Evolutionary conservation across 2,888 invertebrate genomes (phyloP), one percentile per base, ranked within the genome.

Genomic region (Melipona bicolor): DNA sequence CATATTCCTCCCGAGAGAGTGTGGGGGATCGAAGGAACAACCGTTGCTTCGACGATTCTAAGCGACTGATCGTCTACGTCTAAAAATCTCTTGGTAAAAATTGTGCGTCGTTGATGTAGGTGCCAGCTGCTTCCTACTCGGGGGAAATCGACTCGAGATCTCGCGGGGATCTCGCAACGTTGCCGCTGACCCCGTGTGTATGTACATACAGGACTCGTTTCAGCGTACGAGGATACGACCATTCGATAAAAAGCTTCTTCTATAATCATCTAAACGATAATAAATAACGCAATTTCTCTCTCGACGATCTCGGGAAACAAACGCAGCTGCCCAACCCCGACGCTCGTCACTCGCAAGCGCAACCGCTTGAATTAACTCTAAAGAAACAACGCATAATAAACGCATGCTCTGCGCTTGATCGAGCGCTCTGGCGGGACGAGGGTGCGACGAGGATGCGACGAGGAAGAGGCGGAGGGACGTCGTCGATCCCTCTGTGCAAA

Each of bases 1-100:
- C 52, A 56, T 13, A 74, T 89, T 89, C 89, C 81, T 88, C 89
- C 88, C 88, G 73, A 68, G 27, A 56, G 49, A 32, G 4, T 32
- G 32, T 32, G 43, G 9, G 43, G 43, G 43, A 77, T 81, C 89
- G 85, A 89, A 80, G 77, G 73, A 77, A 84, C 75, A 59, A 56
- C 64, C 73, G 71, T 77, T 59, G 61, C 68, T 72, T 85, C 89
- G 87, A 87, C 68, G 70, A 73, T 81, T 74, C 83, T 76, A 88
- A 83, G 68, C 73, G 70, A 24, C 56, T 74, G 81, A 50, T 61
- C 72, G 52, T 77, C 84, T 80, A 88, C 54, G 9, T 49, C 61
- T 84, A 36, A 81, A 43, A 43, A 43, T 11, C 11, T 5, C 49
- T 59, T 32, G 74, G 54, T 80, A 81, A 77, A 80, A 73, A 80